Evolutionary conservation across 2,113 vertebrate genomes (phyloP).

Genomic region (Struthidea cinerea): DNA sequence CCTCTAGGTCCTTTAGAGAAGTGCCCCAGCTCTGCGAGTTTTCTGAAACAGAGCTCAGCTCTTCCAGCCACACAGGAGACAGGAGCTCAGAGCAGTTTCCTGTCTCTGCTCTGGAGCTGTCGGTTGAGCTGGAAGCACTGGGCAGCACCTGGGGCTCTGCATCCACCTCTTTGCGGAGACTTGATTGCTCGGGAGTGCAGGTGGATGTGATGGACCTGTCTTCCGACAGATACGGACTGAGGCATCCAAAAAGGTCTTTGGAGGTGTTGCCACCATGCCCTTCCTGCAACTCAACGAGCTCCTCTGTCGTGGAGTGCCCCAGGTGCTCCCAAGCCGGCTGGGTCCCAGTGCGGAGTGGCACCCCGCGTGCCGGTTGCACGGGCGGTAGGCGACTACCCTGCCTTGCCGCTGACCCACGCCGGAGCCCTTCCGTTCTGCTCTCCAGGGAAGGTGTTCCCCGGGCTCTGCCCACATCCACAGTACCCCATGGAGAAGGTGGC

Average conservation of each 20-base stretch:
- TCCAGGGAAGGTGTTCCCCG: not conserved
- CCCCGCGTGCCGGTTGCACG: not conserved
- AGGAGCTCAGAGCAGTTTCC: not conserved
- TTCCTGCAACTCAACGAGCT: not conserved
- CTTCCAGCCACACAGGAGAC: rapidly evolving
- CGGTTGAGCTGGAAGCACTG: too few species aligned
- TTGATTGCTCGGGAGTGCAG: not conserved
- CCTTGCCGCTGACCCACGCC: not conserved
- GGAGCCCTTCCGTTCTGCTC: too few species aligned
- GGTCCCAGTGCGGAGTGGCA: not conserved
- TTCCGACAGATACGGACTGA: rapidly evolving
- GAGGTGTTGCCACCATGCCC: too few species aligned
- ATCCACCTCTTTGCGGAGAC: too few species aligned
- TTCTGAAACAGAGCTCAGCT: not conserved
- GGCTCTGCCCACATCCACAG: not conserved
- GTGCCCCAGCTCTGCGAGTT: not conserved
- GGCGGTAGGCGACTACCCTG: not conserved
- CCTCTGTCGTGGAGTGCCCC: not conserved
- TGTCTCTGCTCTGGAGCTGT: not conserved
- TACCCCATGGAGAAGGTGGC: too few species aligned
- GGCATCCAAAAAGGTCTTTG: not conserved
- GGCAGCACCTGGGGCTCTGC: too few species aligned
- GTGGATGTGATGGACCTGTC: too few species aligned
- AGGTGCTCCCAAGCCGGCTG: not conserved
- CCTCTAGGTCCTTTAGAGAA: not conserved